Conservation (phyloP, 2,797 vertebrate species). For the Delichon dasypus region DNA sequence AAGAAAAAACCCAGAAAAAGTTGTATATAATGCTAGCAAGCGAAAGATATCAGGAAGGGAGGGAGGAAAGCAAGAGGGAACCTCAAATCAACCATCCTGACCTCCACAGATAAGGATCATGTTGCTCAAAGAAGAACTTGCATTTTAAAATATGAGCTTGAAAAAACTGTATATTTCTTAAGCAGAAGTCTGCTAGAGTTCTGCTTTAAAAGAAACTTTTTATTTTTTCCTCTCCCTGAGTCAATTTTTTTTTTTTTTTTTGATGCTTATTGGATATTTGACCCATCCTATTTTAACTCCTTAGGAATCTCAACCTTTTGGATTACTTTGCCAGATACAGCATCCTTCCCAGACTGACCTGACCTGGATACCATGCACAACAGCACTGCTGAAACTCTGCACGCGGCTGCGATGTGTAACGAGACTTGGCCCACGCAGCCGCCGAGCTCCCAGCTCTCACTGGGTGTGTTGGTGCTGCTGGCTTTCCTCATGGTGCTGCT, state of each 20-base stretch:
- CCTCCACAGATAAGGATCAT: conserved; percentile 5
- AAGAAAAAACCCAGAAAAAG: background rate
- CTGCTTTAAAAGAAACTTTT: background rate
- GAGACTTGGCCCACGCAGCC: background rate
- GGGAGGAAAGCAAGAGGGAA: background rate
- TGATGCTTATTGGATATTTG: background rate
- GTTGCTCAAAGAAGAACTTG: background rate
- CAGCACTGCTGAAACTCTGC: rapidly evolving
- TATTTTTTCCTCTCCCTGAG: background rate
- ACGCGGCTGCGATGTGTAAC: rapidly evolving
- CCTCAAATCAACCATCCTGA: background rate
- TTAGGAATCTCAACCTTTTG: background rate
- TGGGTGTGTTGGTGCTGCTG: conserved; percentile 64
- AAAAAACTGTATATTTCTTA: background rate
- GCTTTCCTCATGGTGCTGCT: conserved; percentile 82
- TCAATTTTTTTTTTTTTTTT: background rate
- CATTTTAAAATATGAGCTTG: background rate
- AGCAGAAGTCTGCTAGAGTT: background rate
- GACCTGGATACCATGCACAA: background rate
- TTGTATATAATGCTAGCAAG: background rate
- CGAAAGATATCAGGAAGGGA: background rate
- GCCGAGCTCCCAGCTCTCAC: rapidly evolving
- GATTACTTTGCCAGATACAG: background rate
- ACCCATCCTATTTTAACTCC: background rate
- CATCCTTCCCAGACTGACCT: background rate